phyloP scores from a whole-genome alignment of 2,113 vertebrate species.

The Bos taurus region ARS-UCD2.0 NC_037346.1:24531001-24531500 shows the following conservation, averaged over 20 bases:
- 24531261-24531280: neutral
- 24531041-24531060: neutral
- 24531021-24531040: neutral
- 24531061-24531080: neutral
- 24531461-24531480: fast-evolving
- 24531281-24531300: neutral
- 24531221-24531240: neutral
- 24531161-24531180: neutral
- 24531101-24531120: neutral
- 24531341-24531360: neutral
- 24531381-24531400: neutral
- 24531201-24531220: neutral
- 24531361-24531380: neutral
- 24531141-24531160: neutral
- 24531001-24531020: neutral
- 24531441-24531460: neutral
- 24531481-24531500: neutral
- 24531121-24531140: neutral
- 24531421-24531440: neutral
- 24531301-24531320: neutral
- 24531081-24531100: neutral
- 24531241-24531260: neutral
- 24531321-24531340: neutral
- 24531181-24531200: neutral
- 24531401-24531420: neutral